Evolutionary conservation across 2,113 vertebrate species (phyloP), one percentile per base, ranked within the genome.

Genomic region (Rana temporaria): DNA sequence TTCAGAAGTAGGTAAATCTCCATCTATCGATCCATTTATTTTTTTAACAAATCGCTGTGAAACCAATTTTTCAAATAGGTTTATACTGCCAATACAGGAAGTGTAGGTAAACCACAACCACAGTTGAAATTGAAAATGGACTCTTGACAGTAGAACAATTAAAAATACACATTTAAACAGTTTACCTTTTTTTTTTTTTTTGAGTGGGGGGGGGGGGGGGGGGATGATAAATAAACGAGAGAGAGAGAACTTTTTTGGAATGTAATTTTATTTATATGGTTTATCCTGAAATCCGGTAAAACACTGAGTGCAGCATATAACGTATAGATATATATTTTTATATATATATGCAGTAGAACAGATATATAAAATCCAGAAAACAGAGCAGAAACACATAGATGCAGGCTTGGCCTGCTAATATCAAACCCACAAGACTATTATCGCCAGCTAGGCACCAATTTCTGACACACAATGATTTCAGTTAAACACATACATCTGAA

Each of bases 401-500:
- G 71, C 81, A 83, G 81, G 81, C 81, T 83, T 83, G 72, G 81
- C 81, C 81, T 83, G 81, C 81, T 34, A 74, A 75, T 68, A 68
- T 75, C 53, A 76, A 70, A 70, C 81, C 72, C 81, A 76, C 81
- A 83, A 83, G 81, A 76, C 81, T 83, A 76, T 83, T 76, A 76
- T 83, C 68, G 81, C 81, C 71, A 83, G 81, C 81, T 76, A 83
- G 81, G 81, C 81, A 83, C 55, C 81, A 83, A 83, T 68, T 68
- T 76, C 53, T 32, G 73, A 83, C 71, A 76, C 81, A 83, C 81
- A 52, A 83, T 76, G 11, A 75, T 68, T 55, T 79, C 60, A 60
- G 8, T 56, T 68, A 60, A 75, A 74, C 71, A 83, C 72, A 76
- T 59, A 82, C 62, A 63, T 67, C 68, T 67, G 26, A 42, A 68